These are phyloP conservation scores for Zoanthus sansibaricus DNA, from an alignment of 92 coral and sea anemone genomes.

Conservation along the genomic window DNA sequence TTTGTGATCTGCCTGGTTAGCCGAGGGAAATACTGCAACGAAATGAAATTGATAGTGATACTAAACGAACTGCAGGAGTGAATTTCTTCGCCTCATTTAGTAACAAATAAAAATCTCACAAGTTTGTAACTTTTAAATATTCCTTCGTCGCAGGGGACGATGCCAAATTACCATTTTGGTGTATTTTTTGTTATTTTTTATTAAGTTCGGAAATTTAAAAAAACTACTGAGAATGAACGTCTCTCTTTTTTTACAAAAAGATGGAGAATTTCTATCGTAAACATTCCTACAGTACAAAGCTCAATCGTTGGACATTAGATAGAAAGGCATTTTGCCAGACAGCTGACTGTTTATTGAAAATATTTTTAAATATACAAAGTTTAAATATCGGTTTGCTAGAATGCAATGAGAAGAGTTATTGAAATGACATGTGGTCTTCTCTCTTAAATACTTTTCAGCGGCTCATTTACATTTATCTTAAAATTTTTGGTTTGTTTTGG, in stretches of 20 bases:
- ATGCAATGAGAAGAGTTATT: constrained; percentile 23
- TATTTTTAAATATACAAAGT: constrained; percentile 40
- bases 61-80: background rate
- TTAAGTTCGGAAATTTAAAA: background rate
- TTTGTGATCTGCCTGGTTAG: background rate
- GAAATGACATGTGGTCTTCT: constrained; percentile 29
- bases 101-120: background rate
- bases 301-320: constrained; percentile 10
- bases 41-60: constrained; percentile 31
- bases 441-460: constrained; percentile 32
- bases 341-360: constrained; percentile 41
- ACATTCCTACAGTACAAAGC: constrained; percentile 29
- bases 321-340: constrained; percentile 1
- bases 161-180: background rate
- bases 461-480: constrained; percentile 22
- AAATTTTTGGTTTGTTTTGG: constrained; percentile 35
- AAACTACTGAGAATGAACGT: background rate
- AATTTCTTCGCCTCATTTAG: constrained; percentile 10
- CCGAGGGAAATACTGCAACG: background rate
- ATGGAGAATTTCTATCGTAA: constrained; percentile 7
- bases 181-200: background rate
- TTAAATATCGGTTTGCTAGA: constrained; percentile 33
- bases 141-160: constrained; percentile 15
- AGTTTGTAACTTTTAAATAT: background rate
- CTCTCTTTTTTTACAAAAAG: background rate